Percentiles rank a stretch among this genome's conserved stretches.
Evolutionary conservation across 2,888 invertebrate species (phyloP).

Genomic region (Philaethria dido): DNA sequence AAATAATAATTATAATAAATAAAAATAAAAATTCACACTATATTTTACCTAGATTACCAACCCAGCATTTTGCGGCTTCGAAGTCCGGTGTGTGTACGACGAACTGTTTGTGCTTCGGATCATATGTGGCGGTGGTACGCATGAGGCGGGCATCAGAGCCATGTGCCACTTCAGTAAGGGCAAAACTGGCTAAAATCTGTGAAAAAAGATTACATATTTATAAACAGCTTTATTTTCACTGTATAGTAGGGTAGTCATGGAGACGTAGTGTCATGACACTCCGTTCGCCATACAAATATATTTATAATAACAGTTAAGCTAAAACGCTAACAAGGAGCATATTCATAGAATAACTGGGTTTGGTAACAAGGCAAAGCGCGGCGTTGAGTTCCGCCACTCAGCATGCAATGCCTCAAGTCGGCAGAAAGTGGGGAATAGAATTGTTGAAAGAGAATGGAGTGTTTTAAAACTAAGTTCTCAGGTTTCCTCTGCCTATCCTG

Average conservation of each 20-base stretch:
- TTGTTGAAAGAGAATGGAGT: too few species aligned
- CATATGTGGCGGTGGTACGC: conserved; percentile 95
- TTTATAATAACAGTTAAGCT: too few species aligned
- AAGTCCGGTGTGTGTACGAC: conserved; percentile 96
- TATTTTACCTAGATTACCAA: conserved; percentile 92
- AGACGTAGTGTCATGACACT: too few species aligned
- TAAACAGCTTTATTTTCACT: not conserved
- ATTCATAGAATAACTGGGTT: too few species aligned
- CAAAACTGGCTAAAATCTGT: conserved; percentile 91
- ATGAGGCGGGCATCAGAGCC: conserved; percentile 97
- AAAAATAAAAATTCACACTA: conserved; percentile 56
- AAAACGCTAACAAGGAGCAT: too few species aligned
- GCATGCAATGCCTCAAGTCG: too few species aligned
- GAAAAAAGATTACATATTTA: not conserved
- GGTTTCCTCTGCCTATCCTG: too few species aligned
- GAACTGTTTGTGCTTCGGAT: conserved; percentile 90
- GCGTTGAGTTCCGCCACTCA: too few species aligned
- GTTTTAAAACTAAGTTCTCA: too few species aligned
- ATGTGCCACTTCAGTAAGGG: conserved; percentile 96
- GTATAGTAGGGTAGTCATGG: not conserved
- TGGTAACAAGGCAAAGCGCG: too few species aligned
- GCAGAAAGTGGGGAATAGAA: too few species aligned
- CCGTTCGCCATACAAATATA: too few species aligned
- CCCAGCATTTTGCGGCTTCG: conserved; percentile 98
- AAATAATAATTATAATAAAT: conserved; percentile 19